Percentiles rank a stretch among this genome's conserved stretches.
Evolutionary conservation across 2,797 vertebrate genomes (phyloP).

Genomic region (Darevskia nairensis): DNA sequence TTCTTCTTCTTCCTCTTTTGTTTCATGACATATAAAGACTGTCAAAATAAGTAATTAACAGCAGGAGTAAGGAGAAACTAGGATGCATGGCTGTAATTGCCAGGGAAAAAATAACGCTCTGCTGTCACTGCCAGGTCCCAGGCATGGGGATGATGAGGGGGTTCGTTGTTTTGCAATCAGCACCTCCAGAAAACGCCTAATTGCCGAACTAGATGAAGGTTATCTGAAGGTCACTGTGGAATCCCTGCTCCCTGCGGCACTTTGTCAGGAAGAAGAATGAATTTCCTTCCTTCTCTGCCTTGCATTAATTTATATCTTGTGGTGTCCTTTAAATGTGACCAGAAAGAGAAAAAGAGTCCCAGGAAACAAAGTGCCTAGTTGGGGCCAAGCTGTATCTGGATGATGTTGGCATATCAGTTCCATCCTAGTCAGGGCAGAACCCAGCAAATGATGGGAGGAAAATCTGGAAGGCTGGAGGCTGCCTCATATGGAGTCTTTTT

Average conservation of each 20-base stretch:
- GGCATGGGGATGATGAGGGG: neutral
- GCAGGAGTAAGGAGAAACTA: slow-evolving; percentile 14
- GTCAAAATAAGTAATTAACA: slow-evolving; percentile 53
- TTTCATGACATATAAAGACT: slow-evolving; percentile 43
- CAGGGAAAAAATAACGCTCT: neutral
- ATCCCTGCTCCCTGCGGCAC: neutral
- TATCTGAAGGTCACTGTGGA: slow-evolving; percentile 14
- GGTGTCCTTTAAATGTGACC: slow-evolving; percentile 14
- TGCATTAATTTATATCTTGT: slow-evolving; percentile 12
- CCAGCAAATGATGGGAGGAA: neutral
- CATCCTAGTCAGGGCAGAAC: neutral
- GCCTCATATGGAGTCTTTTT: neutral
- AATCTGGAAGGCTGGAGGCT: neutral
- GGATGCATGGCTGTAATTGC: slow-evolving; percentile 33
- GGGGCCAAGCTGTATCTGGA: neutral
- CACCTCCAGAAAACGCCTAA: slow-evolving; percentile 30
- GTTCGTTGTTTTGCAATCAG: slow-evolving; percentile 10
- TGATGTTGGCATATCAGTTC: neutral
- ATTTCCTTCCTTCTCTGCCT: neutral
- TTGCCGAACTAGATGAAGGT: slow-evolving; percentile 30
- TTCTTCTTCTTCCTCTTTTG: slow-evolving; percentile 8
- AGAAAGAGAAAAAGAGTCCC: neutral
- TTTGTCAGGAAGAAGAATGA: slow-evolving; percentile 21
- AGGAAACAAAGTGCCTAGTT: neutral
- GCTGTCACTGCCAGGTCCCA: slow-evolving; percentile 7